Evolutionary conservation across 2,797 vertebrate genomes (phyloP), one percentile per base, ranked within the genome.

Genomic region (Botia kubotai): DNA sequence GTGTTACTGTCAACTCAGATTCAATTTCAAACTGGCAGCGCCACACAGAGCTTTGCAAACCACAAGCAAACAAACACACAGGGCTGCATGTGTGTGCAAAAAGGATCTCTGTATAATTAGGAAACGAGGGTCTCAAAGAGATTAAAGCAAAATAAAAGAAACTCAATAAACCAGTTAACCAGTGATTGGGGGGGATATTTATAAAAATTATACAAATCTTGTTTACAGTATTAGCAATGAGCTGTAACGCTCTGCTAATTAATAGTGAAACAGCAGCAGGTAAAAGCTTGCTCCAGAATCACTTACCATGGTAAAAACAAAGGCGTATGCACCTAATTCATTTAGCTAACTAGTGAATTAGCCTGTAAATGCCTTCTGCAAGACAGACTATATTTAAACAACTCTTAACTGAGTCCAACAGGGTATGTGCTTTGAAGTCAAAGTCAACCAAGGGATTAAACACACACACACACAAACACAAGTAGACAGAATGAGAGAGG

Each of bases 331-430:
- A 85, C 84, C 84, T 87, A 77, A 83, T 81, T 91, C 79, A 89
- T 88, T 90, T 88, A 87, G 86, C 88, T 80, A 84, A n/a, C 87
- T 91, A 89, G 90, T 92, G 85, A 91, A 89, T 88, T 89, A 85
- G 86, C 88, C 84, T 74, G 86, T 88, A 87, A 80, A 67, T 72
- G 62, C 70, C 88, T 84, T 84, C 85, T 83, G 83, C 79, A 78
- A 84, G 66, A 87, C 82, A 29, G 0, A 87, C 82, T 83, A 77
- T 89, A 85, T 87, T 88, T 85, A 89, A 91, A 90, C 80, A 90
- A 86, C 90, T 85, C 77, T 75, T 79, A 55, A 83, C 57, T 36
- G n/a, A 14, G 70, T 5, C 70, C 19, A 48, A 48, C 50, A 46
- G 11, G 2, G 3, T 12, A 66, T 26, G 48, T 3, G 14, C 33